Evolutionary conservation across 2,797 vertebrate species (phyloP).

Genomic region (Microctenopoma stevenorrisi): DNA sequence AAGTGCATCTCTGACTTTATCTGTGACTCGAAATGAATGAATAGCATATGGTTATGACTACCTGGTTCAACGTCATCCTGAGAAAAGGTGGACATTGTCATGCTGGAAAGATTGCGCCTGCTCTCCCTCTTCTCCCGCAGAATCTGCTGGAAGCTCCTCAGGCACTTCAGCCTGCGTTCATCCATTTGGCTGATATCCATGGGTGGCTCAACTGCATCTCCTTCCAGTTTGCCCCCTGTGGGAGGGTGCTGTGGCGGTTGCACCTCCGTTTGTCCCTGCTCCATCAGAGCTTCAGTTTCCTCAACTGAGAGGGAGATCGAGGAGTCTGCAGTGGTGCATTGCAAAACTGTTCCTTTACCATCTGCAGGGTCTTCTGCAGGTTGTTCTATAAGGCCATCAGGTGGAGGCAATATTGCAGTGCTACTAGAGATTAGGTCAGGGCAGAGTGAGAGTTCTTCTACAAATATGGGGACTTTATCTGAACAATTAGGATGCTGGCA

Average conservation of each 20-base stretch:
- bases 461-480: conserved; percentile 12
- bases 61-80: conserved; percentile 84
- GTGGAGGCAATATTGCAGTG: conserved; percentile 30
- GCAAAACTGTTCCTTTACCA: conserved; percentile 57
- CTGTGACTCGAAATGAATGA: conserved; percentile 5
- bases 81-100: conserved; percentile 87
- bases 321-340: conserved; percentile 73
- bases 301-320: conserved; percentile 55
- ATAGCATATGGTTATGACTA: conserved; percentile 48
- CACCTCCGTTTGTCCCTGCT: conserved; percentile 18
- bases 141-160: conserved; percentile 94
- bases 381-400: conserved; percentile 43
- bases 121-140: conserved; percentile 91
- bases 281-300: conserved; percentile 38
- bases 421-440: conserved; percentile 27
- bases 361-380: conserved; percentile 18
- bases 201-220: conserved; percentile 24
- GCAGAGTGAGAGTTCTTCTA: conserved; percentile 32
- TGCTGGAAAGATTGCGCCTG: conserved; percentile 87
- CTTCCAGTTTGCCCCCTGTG: conserved; percentile 36
- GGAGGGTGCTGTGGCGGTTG: conserved; percentile 6
- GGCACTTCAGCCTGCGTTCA: conserved; percentile 89
- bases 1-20: not conserved
- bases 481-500: conserved; percentile 34
- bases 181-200: conserved; percentile 80